Conservation (phyloP, 1,140 invertebrate genomes). For the Potamilus streckersoni region DNA sequence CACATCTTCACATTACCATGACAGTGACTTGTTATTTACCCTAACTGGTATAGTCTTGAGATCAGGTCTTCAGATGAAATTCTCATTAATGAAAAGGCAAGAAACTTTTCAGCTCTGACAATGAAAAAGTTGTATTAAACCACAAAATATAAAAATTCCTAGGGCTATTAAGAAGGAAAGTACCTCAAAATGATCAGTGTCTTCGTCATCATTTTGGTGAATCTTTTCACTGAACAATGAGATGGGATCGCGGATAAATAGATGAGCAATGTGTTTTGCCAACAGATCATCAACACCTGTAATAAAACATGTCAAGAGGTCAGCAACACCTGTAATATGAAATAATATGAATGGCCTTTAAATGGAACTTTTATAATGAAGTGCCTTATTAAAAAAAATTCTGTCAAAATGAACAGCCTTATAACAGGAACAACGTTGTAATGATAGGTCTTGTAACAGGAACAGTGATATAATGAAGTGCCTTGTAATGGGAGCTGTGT, state of each 20-base stretch:
- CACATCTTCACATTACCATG: background rate
- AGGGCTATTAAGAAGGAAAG: slow-evolving; percentile 12
- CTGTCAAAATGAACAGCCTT: too few species aligned
- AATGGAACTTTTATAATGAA: too few species aligned
- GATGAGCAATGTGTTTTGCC: slow-evolving; percentile 95
- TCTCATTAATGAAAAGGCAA: background rate
- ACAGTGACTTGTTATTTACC: background rate
- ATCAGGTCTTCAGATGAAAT: background rate
- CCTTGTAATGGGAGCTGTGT: too few species aligned
- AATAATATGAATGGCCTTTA: too few species aligned
- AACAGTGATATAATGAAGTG: too few species aligned
- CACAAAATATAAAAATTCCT: background rate
- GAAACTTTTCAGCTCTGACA: background rate
- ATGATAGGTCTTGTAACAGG: too few species aligned
- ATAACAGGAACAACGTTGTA: too few species aligned
- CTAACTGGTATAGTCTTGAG: background rate
- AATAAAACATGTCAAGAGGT: background rate
- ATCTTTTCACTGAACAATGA: slow-evolving; percentile 95
- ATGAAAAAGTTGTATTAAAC: background rate
- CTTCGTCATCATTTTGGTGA: slow-evolving; percentile 91
- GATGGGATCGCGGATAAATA: slow-evolving; percentile 98
- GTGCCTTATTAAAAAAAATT: too few species aligned
- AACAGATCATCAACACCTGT: slow-evolving; percentile 87
- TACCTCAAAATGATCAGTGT: slow-evolving; percentile 99
- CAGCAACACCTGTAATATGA: too few species aligned